Evolutionary conservation across 2,113 vertebrate genomes (phyloP).

Genomic region (Anseranas semipalmata): DNA sequence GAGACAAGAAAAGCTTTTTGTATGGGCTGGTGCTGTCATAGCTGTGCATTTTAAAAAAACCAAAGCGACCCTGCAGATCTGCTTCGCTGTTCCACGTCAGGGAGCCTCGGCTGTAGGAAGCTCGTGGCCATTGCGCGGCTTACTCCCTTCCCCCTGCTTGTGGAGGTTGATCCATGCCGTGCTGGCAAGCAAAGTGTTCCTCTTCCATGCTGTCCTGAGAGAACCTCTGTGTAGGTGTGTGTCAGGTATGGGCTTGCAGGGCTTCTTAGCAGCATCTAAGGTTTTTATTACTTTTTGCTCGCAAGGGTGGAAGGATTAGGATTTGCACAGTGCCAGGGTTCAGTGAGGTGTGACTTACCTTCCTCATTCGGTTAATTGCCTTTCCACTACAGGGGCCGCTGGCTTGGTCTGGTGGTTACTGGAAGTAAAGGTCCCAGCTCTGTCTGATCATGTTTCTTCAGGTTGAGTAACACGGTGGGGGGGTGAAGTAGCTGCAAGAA

Average conservation of each 20-base stretch:
- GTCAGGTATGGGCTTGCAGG: not conserved
- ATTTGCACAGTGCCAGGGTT: not conserved
- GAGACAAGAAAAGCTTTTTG: not conserved
- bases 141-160: not conserved
- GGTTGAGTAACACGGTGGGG: not conserved
- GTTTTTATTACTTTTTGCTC: not conserved
- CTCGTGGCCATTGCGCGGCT: rapidly evolving
- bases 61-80: not conserved
- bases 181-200: not conserved
- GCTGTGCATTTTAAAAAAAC: not conserved
- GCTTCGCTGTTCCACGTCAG: rapidly evolving
- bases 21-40: not conserved
- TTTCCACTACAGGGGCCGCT: not conserved
- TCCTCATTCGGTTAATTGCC: not conserved
- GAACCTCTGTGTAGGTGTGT: not conserved
- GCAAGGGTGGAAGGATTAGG: not conserved
- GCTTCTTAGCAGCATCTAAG: not conserved
- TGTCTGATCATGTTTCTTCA: not conserved
- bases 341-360: not conserved
- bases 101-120: not conserved
- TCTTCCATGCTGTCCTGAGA: rapidly evolving
- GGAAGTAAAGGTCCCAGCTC: not conserved
- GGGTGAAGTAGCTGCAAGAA: not conserved
- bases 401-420: not conserved
- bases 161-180: not conserved